A percentile compares a stretch with the other conserved stretches of the same genome.
Evolutionary conservation across 2,113 vertebrate species (phyloP).

Genomic region (Pygoscelis antarcticus): DNA sequence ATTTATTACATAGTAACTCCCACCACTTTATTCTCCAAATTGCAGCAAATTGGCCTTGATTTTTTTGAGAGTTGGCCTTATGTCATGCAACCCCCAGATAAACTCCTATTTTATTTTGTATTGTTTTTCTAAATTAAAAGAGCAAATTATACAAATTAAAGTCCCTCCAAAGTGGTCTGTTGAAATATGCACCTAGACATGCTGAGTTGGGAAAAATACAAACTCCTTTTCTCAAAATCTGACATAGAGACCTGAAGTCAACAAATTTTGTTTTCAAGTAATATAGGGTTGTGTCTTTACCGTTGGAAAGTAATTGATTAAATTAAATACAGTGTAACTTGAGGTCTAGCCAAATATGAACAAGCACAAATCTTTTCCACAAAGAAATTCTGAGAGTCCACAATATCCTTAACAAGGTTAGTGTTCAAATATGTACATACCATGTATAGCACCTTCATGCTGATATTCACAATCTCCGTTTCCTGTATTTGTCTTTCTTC

Average conservation of each 20-base stretch:
- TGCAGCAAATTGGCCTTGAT: neutral
- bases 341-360: neutral
- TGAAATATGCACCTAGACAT: neutral
- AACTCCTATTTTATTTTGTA: neutral
- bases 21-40: neutral
- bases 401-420: neutral
- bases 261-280: neutral
- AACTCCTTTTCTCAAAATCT: neutral
- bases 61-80: neutral
- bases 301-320: neutral
- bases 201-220: neutral
- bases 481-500: neutral
- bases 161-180: neutral
- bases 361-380: neutral
- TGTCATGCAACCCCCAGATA: neutral
- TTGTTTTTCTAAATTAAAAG: neutral
- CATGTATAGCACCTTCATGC: neutral
- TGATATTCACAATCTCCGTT: neutral
- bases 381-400: neutral
- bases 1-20: neutral
- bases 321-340: neutral
- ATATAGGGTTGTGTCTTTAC: neutral
- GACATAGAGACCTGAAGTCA: neutral
- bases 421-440: neutral
- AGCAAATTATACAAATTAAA: neutral